phyloP scores from a whole-genome alignment of 1,140 invertebrate genomes.

The Conus ventricosus region DNA sequence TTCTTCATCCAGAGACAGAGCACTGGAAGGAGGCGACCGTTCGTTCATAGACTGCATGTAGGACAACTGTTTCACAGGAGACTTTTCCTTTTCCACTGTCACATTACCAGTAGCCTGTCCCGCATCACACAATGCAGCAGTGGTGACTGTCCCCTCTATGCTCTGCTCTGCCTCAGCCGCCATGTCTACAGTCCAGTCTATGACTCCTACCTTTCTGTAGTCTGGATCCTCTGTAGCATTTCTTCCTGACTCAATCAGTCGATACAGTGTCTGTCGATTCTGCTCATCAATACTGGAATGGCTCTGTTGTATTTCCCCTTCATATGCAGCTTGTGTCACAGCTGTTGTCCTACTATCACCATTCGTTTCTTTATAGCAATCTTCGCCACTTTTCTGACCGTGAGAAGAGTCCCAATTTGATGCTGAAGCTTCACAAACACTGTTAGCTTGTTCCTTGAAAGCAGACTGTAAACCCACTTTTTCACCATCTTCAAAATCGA shows the following conservation, averaged over 20 bases:
- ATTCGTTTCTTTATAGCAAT: too few species aligned
- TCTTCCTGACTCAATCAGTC: neutral
- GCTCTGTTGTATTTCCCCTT: too few species aligned
- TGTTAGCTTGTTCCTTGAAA: neutral
- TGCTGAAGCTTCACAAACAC: neutral
- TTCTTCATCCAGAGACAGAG: neutral
- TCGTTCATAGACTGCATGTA: conserved; percentile 14
- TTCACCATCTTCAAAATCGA: neutral
- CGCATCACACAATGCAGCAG: neutral
- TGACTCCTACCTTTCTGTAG: too few species aligned
- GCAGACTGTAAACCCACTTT: neutral
- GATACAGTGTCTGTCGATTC: neutral
- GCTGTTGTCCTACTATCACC: too few species aligned
- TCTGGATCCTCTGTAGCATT: neutral
- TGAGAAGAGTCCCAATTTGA: neutral
- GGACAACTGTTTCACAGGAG: neutral
- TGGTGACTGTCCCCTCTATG: neutral
- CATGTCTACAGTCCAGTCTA: neutral
- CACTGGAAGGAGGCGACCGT: neutral
- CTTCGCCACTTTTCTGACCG: too few species aligned
- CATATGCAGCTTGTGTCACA: too few species aligned
- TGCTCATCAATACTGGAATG: too few species aligned
- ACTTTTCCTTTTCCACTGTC: neutral
- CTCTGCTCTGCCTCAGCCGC: neutral
- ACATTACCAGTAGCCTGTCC: too few species aligned